These are phyloP conservation scores for Mechanitis messenoides DNA, from an alignment of 2,888 invertebrate species.

Conservation along the genomic window DNA sequence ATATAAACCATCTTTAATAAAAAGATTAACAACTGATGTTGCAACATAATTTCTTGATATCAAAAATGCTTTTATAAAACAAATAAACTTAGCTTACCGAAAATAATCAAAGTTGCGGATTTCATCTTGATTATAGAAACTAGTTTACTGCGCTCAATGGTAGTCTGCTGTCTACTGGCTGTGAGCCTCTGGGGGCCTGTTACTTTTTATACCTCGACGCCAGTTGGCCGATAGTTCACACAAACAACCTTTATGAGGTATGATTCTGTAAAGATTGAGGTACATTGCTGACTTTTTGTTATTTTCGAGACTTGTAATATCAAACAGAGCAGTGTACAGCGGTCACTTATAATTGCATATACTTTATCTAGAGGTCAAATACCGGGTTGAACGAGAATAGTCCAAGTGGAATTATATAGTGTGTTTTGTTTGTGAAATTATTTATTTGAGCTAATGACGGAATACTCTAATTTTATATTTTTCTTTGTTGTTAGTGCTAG, in stretches of 20 bases:
- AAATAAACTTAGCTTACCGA: conserved; percentile 49
- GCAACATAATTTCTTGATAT: not conserved
- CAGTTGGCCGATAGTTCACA: conserved; percentile 9
- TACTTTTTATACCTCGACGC: conserved; percentile 23
- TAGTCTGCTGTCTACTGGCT: conserved; percentile 41
- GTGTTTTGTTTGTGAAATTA: not conserved
- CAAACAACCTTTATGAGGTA: conserved; percentile 2
- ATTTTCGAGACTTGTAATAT: not conserved
- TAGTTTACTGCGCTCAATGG: conserved; percentile 37
- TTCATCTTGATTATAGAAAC: conserved; percentile 52
- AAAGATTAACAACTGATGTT: too few relatives aligned
- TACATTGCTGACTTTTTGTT: conserved; percentile 14
- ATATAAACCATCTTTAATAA: too few relatives aligned
- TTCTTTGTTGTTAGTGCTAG: not conserved
- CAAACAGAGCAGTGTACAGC: not conserved
- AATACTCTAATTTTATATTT: not conserved
- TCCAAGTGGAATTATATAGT: not conserved
- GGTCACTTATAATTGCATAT: not conserved
- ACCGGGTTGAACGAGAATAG: conserved; percentile 12
- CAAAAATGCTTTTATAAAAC: not conserved
- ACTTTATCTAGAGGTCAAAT: conserved; percentile 22
- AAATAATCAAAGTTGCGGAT: conserved; percentile 52
- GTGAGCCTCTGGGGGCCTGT: conserved; percentile 30
- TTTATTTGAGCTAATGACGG: not conserved
- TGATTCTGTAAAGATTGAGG: not conserved